A percentile compares a stretch with the other conserved stretches of the same genome.
These are phyloP conservation scores for Dryocosmus kuriphilus DNA, from an alignment of 2,888 invertebrate genomes.

Conservation along the genomic window DNA sequence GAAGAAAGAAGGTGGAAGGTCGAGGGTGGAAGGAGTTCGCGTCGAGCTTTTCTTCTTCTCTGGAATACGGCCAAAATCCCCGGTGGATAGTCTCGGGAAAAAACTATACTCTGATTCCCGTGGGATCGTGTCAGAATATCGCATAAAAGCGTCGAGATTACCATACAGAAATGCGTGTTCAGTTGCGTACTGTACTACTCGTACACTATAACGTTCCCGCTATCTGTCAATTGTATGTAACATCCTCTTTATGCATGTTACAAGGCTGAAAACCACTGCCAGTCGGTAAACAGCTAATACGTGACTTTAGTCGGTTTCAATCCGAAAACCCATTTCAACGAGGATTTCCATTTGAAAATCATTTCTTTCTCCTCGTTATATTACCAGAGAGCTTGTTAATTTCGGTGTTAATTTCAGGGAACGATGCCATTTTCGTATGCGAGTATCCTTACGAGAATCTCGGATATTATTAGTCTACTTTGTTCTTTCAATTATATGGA, in stretches of 20 bases:
- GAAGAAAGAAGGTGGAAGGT: slow-evolving; percentile 28
- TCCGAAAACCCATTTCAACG: neutral
- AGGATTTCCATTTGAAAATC: neutral
- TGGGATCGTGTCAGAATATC: slow-evolving; percentile 43
- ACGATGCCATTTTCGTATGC: neutral
- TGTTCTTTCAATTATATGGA: slow-evolving; percentile 23
- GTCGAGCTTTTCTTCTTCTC: slow-evolving; percentile 39
- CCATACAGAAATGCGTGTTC: slow-evolving; percentile 38
- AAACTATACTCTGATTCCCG: slow-evolving; percentile 46
- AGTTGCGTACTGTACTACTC: too few species aligned
- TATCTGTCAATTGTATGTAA: slow-evolving; percentile 41
- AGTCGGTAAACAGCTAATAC: neutral
- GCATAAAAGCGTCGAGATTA: slow-evolving; percentile 40
- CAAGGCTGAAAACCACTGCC: slow-evolving; percentile 16
- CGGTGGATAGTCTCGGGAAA: slow-evolving; percentile 44
- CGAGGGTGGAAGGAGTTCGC: neutral
- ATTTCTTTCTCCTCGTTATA: neutral
- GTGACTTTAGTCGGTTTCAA: neutral
- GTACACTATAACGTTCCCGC: slow-evolving; percentile 16
- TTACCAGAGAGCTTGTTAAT: neutral
- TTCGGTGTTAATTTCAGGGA: neutral
- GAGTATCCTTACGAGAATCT: neutral
- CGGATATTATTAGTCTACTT: slow-evolving; percentile 3
- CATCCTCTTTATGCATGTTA: slow-evolving; percentile 1
- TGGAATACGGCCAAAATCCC: slow-evolving; percentile 50